A percentile compares a stretch with the other conserved stretches of the same genome.
These are phyloP conservation scores for Chiridota heheva DNA, from an alignment of 35 echinoderm and acorn worm species.

Conservation along the genomic window DNA sequence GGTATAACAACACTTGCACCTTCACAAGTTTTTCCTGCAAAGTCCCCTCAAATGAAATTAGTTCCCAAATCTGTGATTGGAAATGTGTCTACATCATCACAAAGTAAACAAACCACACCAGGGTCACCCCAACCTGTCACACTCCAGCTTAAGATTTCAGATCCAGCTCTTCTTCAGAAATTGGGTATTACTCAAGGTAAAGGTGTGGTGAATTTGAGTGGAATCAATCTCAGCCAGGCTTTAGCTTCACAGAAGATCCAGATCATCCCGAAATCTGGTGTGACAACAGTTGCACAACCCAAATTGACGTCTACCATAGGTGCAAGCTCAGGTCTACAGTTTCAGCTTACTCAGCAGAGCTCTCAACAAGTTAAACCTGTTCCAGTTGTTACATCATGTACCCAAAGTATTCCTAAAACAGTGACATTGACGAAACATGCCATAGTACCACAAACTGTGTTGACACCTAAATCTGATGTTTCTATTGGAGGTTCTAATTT, in stretches of 20 bases:
- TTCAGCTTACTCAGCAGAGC: neutral
- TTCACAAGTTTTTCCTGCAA: no score
- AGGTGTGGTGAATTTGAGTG: constrained; percentile 32
- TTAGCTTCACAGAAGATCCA: constrained; percentile 57
- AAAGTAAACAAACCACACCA: no score
- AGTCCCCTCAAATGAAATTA: no score
- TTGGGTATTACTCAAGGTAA: constrained; percentile 31
- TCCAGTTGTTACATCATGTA: constrained; percentile 9
- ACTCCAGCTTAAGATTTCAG: constrained; percentile 56
- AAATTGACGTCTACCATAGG: constrained; percentile 21
- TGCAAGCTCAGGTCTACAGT: neutral
- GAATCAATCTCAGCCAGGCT: constrained; percentile 33
- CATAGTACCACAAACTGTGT: neutral
- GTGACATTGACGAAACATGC: neutral
- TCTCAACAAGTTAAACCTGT: constrained; percentile 14
- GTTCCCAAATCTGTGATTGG: no score
- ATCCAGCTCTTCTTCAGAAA: constrained; percentile 45
- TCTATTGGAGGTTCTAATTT: no score
- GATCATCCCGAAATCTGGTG: neutral
- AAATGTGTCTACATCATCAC: no score
- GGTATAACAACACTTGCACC: no score
- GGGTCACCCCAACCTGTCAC: constrained; percentile 68
- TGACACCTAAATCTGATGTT: neutral
- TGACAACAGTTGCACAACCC: constrained; percentile 9
- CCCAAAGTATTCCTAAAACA: neutral